phyloP scores from a whole-genome alignment of 1,140 invertebrate species.

The Mycetomoellerius zeteki region DNA sequence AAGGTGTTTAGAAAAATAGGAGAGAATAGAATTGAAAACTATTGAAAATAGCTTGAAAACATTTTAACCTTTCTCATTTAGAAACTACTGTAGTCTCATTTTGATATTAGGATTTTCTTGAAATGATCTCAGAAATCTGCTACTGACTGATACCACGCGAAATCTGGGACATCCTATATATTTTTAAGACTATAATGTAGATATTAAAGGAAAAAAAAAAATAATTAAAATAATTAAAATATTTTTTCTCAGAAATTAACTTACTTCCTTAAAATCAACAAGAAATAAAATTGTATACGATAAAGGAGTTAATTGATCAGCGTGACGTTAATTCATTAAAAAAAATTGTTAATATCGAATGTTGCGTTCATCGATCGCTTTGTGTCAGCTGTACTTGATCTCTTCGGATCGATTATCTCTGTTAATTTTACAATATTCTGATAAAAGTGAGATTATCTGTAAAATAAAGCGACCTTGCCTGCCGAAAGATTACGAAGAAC shows the following conservation, averaged over 20 bases:
- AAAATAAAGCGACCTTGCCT: neutral
- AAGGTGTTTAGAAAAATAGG: too few relatives aligned
- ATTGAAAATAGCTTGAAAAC: too few relatives aligned
- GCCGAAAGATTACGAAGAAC: neutral
- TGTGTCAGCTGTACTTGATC: neutral
- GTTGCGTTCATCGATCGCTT: neutral
- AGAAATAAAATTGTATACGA: neutral
- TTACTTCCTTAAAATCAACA: neutral
- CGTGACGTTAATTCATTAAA: neutral
- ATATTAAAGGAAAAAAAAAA: too few relatives aligned
- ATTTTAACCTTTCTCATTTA: too few relatives aligned
- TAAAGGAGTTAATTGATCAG: neutral
- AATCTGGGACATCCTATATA: neutral
- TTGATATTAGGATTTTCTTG: too few relatives aligned
- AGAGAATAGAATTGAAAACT: too few relatives aligned
- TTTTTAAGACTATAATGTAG: too few relatives aligned
- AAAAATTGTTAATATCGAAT: neutral
- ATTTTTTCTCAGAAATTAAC: too few relatives aligned
- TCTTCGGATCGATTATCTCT: neutral
- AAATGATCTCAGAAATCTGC: too few relatives aligned
- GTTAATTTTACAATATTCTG: neutral
- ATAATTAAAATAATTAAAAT: too few relatives aligned
- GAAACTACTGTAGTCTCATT: too few relatives aligned
- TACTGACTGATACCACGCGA: neutral
- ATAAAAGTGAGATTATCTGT: neutral